Percentiles rank a stretch among this genome's conserved stretches.
These are phyloP conservation scores for Todiramphus chloris DNA, from an alignment of 2,113 vertebrate genomes.

Conservation along the genomic window DNA sequence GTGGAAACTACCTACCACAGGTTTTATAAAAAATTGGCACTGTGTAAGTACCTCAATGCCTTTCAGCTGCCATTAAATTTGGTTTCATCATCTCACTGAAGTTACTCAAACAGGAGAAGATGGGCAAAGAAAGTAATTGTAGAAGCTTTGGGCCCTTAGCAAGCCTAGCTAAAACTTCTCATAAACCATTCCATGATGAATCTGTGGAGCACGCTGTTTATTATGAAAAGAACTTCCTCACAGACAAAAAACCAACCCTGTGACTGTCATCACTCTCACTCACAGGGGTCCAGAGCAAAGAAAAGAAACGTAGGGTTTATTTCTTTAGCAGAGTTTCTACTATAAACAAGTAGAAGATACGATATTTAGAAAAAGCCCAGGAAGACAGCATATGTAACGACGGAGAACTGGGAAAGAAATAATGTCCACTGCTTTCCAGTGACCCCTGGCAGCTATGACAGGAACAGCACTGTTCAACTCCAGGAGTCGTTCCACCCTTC, in stretches of 20 bases:
- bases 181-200: neutral
- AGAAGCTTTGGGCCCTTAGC: neutral
- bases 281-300: neutral
- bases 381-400: neutral
- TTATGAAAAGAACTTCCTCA: neutral
- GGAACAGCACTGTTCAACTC: conserved; percentile 18
- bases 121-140: neutral
- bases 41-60: neutral
- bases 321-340: neutral
- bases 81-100: neutral
- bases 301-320: neutral
- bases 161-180: neutral
- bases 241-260: neutral
- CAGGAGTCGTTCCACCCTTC: neutral
- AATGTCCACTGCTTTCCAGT: conserved; percentile 36
- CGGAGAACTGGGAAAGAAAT: neutral
- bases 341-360: neutral
- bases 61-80: neutral
- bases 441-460: conserved; percentile 51
- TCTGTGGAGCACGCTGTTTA: neutral
- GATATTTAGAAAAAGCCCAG: neutral
- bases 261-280: neutral
- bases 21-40: neutral
- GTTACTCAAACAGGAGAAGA: neutral
- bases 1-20: neutral